Conservation (phyloP, 2,797 vertebrate genomes). For the Lagorchestes hirsutus region DNA sequence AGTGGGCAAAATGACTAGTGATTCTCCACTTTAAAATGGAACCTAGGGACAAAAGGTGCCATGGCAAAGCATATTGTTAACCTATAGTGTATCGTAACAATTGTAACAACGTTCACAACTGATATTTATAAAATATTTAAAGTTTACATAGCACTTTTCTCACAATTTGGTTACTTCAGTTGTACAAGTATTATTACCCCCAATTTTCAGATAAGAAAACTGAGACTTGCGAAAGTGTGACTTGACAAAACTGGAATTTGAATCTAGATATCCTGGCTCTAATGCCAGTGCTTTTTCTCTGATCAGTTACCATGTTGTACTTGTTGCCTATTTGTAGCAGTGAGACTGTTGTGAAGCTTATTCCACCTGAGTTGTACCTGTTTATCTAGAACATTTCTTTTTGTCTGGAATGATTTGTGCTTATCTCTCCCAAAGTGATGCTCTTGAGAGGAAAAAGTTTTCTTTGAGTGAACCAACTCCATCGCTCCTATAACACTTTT, state of each 20-base stretch:
- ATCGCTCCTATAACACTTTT: slow-evolving; percentile 10
- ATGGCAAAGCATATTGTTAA: not conserved
- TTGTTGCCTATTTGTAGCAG: fast-evolving
- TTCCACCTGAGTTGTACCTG: fast-evolving
- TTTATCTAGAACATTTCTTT: not conserved
- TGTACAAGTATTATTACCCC: not conserved
- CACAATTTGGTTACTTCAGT: not conserved
- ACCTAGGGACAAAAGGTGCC: not conserved
- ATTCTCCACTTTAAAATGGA: not conserved
- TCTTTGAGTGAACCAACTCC: not conserved
- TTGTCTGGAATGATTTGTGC: fast-evolving
- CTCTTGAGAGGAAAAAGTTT: not conserved
- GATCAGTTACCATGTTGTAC: not conserved
- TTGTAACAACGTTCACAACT: not conserved
- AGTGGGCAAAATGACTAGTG: not conserved
- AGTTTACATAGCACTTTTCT: not conserved
- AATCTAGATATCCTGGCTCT: not conserved
- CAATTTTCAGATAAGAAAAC: not conserved
- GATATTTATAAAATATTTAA: not conserved
- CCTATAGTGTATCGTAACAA: not conserved
- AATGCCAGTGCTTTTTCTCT: not conserved
- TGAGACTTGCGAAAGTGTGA: not conserved
- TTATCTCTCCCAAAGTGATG: not conserved
- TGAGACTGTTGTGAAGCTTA: not conserved
- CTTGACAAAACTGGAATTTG: not conserved